Evolutionary conservation across 2,797 vertebrate species (phyloP).

Genomic region (Arrhamphus sclerolepis): DNA sequence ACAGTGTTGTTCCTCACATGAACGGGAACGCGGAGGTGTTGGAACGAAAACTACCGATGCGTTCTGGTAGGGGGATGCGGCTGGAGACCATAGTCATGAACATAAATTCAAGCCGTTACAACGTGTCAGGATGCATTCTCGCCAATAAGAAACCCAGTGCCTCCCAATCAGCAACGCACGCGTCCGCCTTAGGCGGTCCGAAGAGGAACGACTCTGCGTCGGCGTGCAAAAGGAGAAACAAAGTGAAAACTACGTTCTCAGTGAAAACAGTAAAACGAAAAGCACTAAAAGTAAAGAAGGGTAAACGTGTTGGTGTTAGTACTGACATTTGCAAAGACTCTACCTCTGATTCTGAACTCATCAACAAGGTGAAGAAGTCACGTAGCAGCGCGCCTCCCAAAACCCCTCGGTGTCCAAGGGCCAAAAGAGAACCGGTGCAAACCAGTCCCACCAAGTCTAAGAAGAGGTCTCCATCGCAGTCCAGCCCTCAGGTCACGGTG

Average conservation of each 20-base stretch:
- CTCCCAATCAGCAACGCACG: conserved; percentile 20
- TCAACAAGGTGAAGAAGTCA: conserved; percentile 46
- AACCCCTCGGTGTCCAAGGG: conserved; percentile 24
- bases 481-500: conserved; percentile 5
- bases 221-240: conserved; percentile 14
- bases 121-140: conserved; percentile 62
- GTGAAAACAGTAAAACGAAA: conserved; percentile 43
- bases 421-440: conserved; percentile 30
- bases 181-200: conserved; percentile 6
- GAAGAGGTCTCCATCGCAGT: conserved; percentile 20
- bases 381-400: conserved; percentile 45
- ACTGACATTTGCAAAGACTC: conserved; percentile 61
- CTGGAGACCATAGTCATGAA: conserved; percentile 82
- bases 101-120: conserved; percentile 76
- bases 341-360: conserved; percentile 74
- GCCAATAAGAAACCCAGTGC: conserved; percentile 53
- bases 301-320: conserved; percentile 43
- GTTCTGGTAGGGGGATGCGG: conserved; percentile 72
- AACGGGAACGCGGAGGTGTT: conserved; percentile 58
- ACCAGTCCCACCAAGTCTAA: conserved; percentile 28
- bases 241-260: conserved; percentile 17
- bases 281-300: conserved; percentile 28
- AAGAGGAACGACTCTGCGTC: conserved; percentile 13
- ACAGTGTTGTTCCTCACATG: conserved; percentile 42
- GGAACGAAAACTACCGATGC: conserved; percentile 74